A percentile compares a stretch with the other conserved stretches of the same genome.
These are phyloP conservation scores for Lycophotia porphyrea DNA, from an alignment of 2,888 invertebrate species.

Conservation along the genomic window DNA sequence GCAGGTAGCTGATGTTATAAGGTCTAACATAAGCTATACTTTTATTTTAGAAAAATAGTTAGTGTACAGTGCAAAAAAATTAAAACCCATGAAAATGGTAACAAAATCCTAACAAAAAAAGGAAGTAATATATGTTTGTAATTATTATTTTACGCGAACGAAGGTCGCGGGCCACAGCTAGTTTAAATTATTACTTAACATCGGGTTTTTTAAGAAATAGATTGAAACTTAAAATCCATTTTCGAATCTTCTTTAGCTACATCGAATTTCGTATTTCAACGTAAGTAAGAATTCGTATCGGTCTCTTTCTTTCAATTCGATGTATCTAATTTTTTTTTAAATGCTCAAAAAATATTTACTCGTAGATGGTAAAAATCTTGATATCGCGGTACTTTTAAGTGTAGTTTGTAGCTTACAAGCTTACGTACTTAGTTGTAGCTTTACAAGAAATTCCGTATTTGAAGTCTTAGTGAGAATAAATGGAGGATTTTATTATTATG, in stretches of 20 bases:
- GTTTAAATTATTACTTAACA: neutral
- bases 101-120: too few relatives aligned
- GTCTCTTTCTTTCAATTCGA: neutral
- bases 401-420: too few relatives aligned
- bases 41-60: too few relatives aligned
- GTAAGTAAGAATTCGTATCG: neutral
- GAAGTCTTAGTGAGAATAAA: neutral
- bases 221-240: neutral
- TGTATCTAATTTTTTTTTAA: neutral
- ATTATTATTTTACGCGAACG: too few relatives aligned
- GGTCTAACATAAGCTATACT: too few relatives aligned
- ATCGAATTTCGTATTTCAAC: neutral
- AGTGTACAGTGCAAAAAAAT: too few relatives aligned
- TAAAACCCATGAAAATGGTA: too few relatives aligned
- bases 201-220: neutral
- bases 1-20: too few relatives aligned
- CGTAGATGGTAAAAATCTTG: neutral
- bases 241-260: neutral
- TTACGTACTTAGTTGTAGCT: too few relatives aligned
- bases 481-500: neutral
- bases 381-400: neutral
- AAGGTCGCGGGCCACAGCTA: too few relatives aligned
- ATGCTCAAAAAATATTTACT: too few relatives aligned
- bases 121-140: too few relatives aligned
- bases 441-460: neutral